These are phyloP conservation scores for Smutsia temminckii DNA, from an alignment of 2,797 vertebrate species.

Conservation along the genomic window DNA sequence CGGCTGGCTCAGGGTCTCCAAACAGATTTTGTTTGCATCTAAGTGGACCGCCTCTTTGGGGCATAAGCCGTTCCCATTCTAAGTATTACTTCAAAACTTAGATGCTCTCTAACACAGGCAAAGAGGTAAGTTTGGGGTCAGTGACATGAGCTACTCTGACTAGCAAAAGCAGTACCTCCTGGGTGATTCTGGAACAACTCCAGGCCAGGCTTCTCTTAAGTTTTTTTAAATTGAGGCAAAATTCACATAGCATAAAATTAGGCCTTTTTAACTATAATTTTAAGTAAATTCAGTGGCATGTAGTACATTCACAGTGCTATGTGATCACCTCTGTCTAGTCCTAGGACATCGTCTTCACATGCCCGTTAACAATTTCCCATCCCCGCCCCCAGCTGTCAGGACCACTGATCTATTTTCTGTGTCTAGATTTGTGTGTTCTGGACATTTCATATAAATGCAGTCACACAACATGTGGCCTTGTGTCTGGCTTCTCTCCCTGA, in stretches of 20 bases:
- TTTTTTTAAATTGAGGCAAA: not conserved
- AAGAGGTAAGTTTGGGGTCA: not conserved
- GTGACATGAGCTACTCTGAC: not conserved
- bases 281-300: not conserved
- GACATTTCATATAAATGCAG: not conserved
- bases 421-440: not conserved
- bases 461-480: fast-evolving
- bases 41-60: not conserved
- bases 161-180: not conserved
- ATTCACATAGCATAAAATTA: not conserved
- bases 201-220: too few relatives aligned
- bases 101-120: not conserved
- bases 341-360: not conserved
- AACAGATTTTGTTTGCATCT: not conserved
- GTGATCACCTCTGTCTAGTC: not conserved
- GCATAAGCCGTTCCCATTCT: not conserved
- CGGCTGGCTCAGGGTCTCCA: not conserved
- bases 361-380: not conserved
- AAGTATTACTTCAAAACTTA: not conserved
- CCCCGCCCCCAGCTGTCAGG: not conserved
- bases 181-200: not conserved
- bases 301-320: fast-evolving
- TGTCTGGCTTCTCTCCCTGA: not conserved
- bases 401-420: not conserved
- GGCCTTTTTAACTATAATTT: not conserved